These are phyloP conservation scores for Naso thynnoides DNA, from an alignment of 2,797 vertebrate genomes.

Conservation along the genomic window DNA sequence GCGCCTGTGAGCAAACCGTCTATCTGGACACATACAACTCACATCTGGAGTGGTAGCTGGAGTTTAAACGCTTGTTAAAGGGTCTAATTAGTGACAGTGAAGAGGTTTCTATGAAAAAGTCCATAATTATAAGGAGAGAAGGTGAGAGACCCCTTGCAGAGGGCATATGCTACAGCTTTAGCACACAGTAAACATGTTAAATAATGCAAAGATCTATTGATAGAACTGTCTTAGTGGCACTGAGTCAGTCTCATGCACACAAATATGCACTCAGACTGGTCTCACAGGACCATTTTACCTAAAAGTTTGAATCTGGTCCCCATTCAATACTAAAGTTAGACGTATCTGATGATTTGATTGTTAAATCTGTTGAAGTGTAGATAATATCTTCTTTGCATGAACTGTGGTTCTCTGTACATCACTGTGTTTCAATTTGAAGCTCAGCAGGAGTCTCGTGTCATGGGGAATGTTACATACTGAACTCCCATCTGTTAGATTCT, in stretches of 20 bases:
- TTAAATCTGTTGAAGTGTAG: neutral
- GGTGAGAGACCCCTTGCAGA: constrained; percentile 25
- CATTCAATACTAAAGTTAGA: neutral
- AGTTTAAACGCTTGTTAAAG: constrained; percentile 21
- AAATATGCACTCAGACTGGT: neutral
- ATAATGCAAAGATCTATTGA: constrained; percentile 72
- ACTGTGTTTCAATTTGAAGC: constrained; percentile 18
- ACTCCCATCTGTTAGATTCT: constrained; percentile 40
- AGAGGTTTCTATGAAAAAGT: constrained; percentile 10
- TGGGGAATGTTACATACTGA: constrained; percentile 24
- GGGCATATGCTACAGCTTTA: constrained; percentile 31
- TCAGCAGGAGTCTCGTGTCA: constrained; percentile 36
- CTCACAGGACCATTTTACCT: constrained; percentile 4
- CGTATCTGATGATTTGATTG: neutral
- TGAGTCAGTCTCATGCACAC: constrained; percentile 17
- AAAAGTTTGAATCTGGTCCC: neutral
- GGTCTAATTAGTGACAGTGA: neutral
- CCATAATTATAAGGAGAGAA: constrained; percentile 15
- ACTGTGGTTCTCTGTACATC: neutral
- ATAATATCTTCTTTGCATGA: neutral
- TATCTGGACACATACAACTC: constrained; percentile 1
- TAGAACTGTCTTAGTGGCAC: constrained; percentile 39
- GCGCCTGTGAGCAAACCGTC: neutral
- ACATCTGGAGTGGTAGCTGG: constrained; percentile 35
- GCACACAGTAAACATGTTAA: constrained; percentile 66